Evolutionary conservation across 2,113 vertebrate species (phyloP).

Genomic region (Bucco capensis): DNA sequence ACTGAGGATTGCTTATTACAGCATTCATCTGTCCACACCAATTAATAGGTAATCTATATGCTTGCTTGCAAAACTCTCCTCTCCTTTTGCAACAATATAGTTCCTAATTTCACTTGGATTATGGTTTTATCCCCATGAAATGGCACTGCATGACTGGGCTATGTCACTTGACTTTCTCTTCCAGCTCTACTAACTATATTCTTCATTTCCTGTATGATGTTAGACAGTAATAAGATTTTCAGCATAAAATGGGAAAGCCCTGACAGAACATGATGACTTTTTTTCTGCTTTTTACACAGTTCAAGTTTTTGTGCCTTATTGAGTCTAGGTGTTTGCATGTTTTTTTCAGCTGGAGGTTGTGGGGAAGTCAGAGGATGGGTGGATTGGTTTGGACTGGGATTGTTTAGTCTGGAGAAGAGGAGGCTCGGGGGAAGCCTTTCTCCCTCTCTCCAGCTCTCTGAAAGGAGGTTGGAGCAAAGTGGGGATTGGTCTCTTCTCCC

Average conservation of each 20-base stretch:
- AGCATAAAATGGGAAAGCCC: not conserved
- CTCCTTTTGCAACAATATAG: not conserved
- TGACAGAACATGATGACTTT: rapidly evolving
- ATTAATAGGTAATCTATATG: not conserved
- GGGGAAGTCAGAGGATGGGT: not conserved
- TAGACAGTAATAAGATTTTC: not conserved
- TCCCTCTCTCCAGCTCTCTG: too few species aligned
- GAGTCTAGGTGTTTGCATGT: not conserved
- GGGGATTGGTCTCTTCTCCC: too few species aligned
- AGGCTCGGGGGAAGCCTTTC: too few species aligned
- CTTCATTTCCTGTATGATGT: not conserved
- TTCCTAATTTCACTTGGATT: not conserved
- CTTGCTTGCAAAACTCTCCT: rapidly evolving
- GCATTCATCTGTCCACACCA: not conserved
- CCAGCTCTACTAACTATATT: not conserved
- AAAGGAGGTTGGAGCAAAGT: too few species aligned
- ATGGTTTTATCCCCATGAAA: not conserved
- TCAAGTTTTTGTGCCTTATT: not conserved
- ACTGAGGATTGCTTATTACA: not conserved
- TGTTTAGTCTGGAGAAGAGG: too few species aligned
- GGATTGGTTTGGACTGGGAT: not conserved
- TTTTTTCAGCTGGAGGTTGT: not conserved
- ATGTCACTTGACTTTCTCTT: rapidly evolving
- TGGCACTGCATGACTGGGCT: not conserved
- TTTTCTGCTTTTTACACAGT: not conserved